Percentiles rank a stretch among this genome's conserved stretches.
phyloP scores from a whole-genome alignment of 2,797 vertebrate genomes.

The Malurus leucopterus region DNA sequence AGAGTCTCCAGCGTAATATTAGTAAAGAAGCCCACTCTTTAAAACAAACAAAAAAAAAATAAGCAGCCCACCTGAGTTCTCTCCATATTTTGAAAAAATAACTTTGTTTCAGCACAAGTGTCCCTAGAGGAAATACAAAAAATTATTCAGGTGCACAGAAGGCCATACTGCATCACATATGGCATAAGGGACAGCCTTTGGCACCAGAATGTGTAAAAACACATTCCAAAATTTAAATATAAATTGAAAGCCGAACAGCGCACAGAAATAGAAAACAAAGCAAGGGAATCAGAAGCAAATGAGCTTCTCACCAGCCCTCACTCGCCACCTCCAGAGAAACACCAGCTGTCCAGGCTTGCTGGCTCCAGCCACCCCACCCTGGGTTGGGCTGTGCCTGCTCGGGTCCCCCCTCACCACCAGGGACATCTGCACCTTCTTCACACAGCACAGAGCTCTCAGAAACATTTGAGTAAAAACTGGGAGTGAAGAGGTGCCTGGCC shows the following conservation, averaged over 20 bases:
- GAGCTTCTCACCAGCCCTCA: neutral
- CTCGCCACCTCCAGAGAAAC: neutral
- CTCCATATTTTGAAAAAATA: neutral
- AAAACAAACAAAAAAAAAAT: neutral
- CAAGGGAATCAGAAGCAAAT: neutral
- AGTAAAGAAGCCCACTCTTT: neutral
- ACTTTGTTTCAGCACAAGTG: neutral
- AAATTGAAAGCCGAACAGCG: neutral
- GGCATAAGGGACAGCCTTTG: neutral
- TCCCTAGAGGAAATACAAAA: neutral
- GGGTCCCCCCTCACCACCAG: neutral
- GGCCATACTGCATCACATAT: neutral
- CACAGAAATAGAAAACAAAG: neutral
- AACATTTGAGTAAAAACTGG: neutral
- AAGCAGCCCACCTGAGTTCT: neutral
- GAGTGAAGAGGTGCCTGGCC: neutral
- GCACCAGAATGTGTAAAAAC: neutral
- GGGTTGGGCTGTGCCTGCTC: neutral
- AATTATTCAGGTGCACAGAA: neutral
- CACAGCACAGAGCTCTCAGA: neutral
- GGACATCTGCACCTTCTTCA: neutral
- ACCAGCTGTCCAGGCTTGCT: neutral
- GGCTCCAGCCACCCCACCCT: rapidly evolving
- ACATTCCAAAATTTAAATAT: neutral
- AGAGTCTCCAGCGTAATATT: neutral